A percentile compares a stretch with the other conserved stretches of the same genome.
These are phyloP conservation scores for Tetramorium parvispinum DNA, from an alignment of 1,140 invertebrate species.

Conservation along the genomic window DNA sequence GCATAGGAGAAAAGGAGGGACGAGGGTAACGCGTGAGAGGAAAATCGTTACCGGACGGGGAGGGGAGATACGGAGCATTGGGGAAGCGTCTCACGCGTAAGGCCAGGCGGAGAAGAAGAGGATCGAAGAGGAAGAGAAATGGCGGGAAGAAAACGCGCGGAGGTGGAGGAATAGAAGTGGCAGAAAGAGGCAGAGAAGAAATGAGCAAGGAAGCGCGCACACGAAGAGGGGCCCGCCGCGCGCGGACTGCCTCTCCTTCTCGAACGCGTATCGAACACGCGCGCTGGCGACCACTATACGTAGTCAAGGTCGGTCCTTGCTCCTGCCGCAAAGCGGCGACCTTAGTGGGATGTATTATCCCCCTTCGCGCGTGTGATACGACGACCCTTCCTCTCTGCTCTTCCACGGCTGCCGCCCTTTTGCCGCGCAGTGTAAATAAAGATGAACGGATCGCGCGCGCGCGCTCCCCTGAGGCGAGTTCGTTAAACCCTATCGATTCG, in stretches of 20 bases:
- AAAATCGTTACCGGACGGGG: slow-evolving; percentile 22
- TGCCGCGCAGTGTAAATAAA: slow-evolving; percentile 64
- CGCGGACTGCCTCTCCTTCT: slow-evolving; percentile 27
- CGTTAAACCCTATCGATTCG: slow-evolving; percentile 57
- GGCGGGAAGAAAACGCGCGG: background rate
- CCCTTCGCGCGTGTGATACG: slow-evolving; percentile 51
- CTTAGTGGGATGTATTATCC: slow-evolving; percentile 72
- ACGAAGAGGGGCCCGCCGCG: slow-evolving; percentile 67
- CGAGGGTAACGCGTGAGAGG: background rate
- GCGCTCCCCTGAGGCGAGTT: slow-evolving; percentile 23
- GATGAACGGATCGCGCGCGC: background rate
- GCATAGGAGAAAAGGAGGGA: slow-evolving; percentile 6
- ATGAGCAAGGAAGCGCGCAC: slow-evolving; percentile 67
- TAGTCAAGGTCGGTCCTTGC: slow-evolving; percentile 85
- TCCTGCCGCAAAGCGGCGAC: slow-evolving; percentile 74
- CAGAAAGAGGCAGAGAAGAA: slow-evolving; percentile 56
- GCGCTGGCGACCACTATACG: slow-evolving; percentile 75
- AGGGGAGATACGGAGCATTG: slow-evolving; percentile 11
- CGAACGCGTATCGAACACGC: slow-evolving; percentile 78
- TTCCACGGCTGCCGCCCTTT: slow-evolving; percentile 4
- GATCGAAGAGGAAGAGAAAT: background rate
- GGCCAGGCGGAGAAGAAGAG: slow-evolving; percentile 4
- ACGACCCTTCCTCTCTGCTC: slow-evolving; percentile 54
- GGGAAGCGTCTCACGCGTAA: background rate
- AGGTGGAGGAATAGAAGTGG: slow-evolving; percentile 4